Percentiles rank a stretch among this genome's conserved stretches.
Evolutionary conservation across 2,797 vertebrate species (phyloP).

Genomic region (Nothura maculosa): DNA sequence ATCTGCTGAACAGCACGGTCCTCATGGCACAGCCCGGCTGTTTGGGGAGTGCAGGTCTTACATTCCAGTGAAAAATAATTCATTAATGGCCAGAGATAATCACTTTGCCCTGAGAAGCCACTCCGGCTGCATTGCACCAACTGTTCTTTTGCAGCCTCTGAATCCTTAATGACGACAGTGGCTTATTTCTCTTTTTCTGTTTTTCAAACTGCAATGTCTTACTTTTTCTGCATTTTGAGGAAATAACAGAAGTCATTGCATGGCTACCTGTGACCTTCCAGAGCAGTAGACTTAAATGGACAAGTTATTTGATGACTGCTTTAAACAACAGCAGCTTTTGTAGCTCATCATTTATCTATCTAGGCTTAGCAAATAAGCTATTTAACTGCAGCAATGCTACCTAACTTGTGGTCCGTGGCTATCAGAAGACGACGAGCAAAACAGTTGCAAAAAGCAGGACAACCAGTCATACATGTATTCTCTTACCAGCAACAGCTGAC

Average conservation of each 20-base stretch:
- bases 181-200: constrained; percentile 62
- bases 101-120: constrained; percentile 75
- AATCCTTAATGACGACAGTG: constrained; percentile 75
- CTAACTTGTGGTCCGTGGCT: not conserved
- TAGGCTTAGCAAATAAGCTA: constrained; percentile 6
- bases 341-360: constrained; percentile 34
- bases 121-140: constrained; percentile 80
- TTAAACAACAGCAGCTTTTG: constrained; percentile 47
- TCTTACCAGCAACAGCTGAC: not conserved
- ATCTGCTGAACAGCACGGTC: not conserved
- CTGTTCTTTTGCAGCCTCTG: constrained; percentile 78
- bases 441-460: not conserved
- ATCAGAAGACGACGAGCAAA: constrained; percentile 14
- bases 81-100: constrained; percentile 80
- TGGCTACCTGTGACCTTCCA: constrained; percentile 69
- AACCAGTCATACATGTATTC: not conserved
- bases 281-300: constrained; percentile 51
- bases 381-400: constrained; percentile 2
- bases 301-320: constrained; percentile 48
- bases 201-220: constrained; percentile 53
- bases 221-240: constrained; percentile 55
- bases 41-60: constrained; percentile 74
- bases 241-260: constrained; percentile 70
- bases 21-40: constrained; percentile 66
- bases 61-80: constrained; percentile 78